phyloP scores from a whole-genome alignment of 2,888 invertebrate species.

The Melitaea athalia region DNA sequence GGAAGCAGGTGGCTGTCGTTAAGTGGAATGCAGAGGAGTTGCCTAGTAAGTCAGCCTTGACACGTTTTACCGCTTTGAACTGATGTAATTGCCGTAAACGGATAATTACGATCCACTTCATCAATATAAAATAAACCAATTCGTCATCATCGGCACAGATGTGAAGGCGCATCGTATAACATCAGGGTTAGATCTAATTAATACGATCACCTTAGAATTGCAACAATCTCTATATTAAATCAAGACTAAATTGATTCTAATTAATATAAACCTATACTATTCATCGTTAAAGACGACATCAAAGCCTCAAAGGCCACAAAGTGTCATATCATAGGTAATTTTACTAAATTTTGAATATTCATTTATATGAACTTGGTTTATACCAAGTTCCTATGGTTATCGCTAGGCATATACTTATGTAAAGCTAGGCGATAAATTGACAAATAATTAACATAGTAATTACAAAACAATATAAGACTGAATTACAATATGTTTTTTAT shows the following conservation, averaged over 20 bases:
- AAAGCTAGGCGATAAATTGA: slow-evolving; percentile 11
- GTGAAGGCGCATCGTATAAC: slow-evolving; percentile 51
- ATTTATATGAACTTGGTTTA: no score
- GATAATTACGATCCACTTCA: slow-evolving; percentile 56
- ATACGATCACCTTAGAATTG: slow-evolving; percentile 59
- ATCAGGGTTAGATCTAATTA: slow-evolving; percentile 65
- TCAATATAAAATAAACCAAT: slow-evolving; percentile 32
- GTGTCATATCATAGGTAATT: slow-evolving; percentile 12
- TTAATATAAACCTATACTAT: slow-evolving; percentile 4
- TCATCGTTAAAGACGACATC: slow-evolving; percentile 23
- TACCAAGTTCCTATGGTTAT: slow-evolving; percentile 23
- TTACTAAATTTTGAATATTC: slow-evolving; percentile 23
- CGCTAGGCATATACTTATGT: slow-evolving; percentile 9
- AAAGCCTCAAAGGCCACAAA: slow-evolving; percentile 18
- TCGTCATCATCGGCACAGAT: slow-evolving; percentile 23
- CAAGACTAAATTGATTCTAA: slow-evolving; percentile 34
- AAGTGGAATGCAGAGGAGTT: slow-evolving; percentile 49
- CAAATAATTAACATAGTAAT: slow-evolving; percentile 8
- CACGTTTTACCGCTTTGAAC: slow-evolving; percentile 53
- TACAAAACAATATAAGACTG: slow-evolving; percentile 5
- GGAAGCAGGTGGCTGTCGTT: slow-evolving; percentile 56
- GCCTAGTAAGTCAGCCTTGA: slow-evolving; percentile 60
- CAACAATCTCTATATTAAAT: slow-evolving; percentile 24
- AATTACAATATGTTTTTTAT: background rate
- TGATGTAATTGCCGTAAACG: slow-evolving; percentile 57